Evolutionary conservation across 2,797 vertebrate species (phyloP).

Genomic region (Toxotes lorentzi): DNA sequence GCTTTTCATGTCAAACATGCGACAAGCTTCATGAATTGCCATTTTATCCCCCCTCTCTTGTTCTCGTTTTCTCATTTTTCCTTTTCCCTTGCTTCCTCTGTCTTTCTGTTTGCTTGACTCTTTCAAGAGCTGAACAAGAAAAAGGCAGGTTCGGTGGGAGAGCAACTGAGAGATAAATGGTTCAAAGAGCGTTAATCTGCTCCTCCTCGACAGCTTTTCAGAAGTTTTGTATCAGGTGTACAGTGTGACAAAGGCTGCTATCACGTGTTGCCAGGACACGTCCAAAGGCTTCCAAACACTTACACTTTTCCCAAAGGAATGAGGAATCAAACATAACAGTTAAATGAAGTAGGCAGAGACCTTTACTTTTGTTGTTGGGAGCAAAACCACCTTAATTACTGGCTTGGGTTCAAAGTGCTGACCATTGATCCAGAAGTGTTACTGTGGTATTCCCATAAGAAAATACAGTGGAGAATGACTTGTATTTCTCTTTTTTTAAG

Average conservation of each 20-base stretch:
- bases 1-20: conserved; percentile 68
- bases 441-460: not conserved
- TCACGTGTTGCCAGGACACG: not conserved
- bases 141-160: conserved; percentile 18
- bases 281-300: not conserved
- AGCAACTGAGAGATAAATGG: conserved; percentile 30
- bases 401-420: not conserved
- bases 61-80: conserved; percentile 44
- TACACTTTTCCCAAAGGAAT: not conserved
- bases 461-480: not conserved
- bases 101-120: conserved; percentile 31
- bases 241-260: conserved; percentile 34
- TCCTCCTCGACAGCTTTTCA: conserved; percentile 47
- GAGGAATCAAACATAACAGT: not conserved
- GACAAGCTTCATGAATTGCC: conserved; percentile 49
- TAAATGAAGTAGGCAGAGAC: not conserved
- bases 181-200: conserved; percentile 46
- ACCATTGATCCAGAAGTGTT: not conserved
- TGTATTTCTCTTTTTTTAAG: not conserved
- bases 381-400: not conserved
- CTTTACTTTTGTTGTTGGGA: not conserved
- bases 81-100: conserved; percentile 4
- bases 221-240: conserved; percentile 34
- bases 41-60: conserved; percentile 38
- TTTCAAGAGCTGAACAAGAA: conserved; percentile 24